Conservation (phyloP, 2,797 vertebrate species). For the Rallus crepitans region DNA sequence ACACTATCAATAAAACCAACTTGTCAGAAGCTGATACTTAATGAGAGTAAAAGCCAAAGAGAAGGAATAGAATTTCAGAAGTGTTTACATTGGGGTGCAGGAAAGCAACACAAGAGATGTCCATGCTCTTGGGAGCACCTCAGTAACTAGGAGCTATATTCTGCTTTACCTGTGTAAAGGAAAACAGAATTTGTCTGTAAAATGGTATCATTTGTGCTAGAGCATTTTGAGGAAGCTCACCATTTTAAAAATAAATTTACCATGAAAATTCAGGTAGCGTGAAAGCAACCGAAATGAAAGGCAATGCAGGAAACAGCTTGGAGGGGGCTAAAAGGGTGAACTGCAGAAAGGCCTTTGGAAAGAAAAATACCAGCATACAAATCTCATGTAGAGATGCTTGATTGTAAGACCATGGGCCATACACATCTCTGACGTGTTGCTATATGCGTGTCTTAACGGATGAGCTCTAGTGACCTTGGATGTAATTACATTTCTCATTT, state of each 20-base stretch:
- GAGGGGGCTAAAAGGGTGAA: neutral
- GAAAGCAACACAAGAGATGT: neutral
- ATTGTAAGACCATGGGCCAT: neutral
- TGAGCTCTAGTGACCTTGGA: neutral
- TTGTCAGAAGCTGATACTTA: slow-evolving; percentile 77
- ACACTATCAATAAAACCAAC: slow-evolving; percentile 74
- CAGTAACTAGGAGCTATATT: neutral
- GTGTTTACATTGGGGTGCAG: slow-evolving; percentile 45
- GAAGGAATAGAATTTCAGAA: slow-evolving; percentile 62
- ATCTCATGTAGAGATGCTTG: neutral
- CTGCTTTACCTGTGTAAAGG: neutral
- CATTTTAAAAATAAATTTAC: neutral
- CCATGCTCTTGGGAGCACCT: neutral
- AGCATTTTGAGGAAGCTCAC: neutral
- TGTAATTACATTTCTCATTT: neutral
- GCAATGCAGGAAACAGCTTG: neutral
- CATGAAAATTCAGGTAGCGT: neutral
- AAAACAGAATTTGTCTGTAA: neutral
- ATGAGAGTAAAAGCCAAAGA: slow-evolving; percentile 74
- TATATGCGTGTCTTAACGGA: neutral
- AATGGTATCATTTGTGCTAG: neutral
- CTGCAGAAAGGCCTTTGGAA: neutral
- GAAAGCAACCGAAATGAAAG: neutral
- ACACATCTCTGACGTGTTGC: accelerated
- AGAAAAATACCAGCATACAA: neutral